Conservation (phyloP, 35 echinoderm and acorn worm genomes). For the Heliocidaris erythrogramma region DNA sequence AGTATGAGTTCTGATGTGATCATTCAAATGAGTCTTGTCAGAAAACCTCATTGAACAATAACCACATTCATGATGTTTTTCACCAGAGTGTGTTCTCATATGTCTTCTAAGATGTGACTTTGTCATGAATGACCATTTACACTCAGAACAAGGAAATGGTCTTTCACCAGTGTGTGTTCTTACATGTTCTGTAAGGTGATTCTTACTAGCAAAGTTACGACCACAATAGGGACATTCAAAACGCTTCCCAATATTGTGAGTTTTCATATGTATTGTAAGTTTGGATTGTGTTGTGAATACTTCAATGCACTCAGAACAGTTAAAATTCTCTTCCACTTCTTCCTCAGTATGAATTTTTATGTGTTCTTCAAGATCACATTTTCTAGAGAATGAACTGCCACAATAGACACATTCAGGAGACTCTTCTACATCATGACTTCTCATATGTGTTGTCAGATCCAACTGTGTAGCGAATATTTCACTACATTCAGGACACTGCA, state of each 20-base stretch:
- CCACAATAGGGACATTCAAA: background rate
- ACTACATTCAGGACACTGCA: too few species aligned
- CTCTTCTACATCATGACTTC: background rate
- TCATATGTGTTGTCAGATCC: background rate
- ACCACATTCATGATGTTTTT: background rate
- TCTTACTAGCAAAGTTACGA: background rate
- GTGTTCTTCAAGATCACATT: background rate
- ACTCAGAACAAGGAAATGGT: background rate
- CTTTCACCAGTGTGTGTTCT: background rate
- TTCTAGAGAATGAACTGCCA: background rate
- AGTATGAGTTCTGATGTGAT: background rate
- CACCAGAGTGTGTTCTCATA: background rate
- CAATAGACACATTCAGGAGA: background rate
- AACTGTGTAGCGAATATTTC: too few species aligned
- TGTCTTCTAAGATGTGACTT: background rate
- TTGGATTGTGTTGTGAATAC: background rate
- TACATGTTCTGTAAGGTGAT: background rate
- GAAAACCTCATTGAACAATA: background rate
- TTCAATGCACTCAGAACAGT: background rate
- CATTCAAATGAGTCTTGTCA: background rate
- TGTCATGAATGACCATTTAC: background rate
- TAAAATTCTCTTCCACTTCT: background rate
- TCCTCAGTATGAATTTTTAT: background rate
- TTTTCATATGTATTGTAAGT: background rate
- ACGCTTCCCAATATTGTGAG: background rate